Evolutionary conservation across 2,113 vertebrate species (phyloP), one percentile per base, ranked within the genome.

Genomic region (Salminus brasiliensis): DNA sequence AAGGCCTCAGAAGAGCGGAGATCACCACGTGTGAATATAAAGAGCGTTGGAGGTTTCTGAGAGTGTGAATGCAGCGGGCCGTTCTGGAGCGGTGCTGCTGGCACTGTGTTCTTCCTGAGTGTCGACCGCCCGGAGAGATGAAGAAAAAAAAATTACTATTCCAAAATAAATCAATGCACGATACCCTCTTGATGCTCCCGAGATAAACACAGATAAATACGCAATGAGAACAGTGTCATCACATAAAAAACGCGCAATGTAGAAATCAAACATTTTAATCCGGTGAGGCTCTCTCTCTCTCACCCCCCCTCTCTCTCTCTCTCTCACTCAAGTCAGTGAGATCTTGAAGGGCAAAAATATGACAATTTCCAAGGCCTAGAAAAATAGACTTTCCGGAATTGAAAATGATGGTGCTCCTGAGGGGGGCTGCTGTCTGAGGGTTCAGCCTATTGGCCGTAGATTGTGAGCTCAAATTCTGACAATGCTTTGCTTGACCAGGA

Each of bases 11-110:
- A 78, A 84, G 60, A 66, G 32, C 32, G 43, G 45, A 65, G 66
- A 66, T 88, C 84, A 82, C 86, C 88, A 85, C 21, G 39, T 68
- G 72, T 66, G 69, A 83, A 82, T 60, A 73, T 76, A 79, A 87
- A 86, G 74, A 84, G 57, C 81, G 85, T 85, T 74, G 76, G 79
- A 76, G 72, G 75, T 83, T 78, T 76, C 85, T 86, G 70, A 25
- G 47, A 81, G 65, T 86, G 70, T 30, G 47, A 81, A 70, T 39
- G 41, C 5, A 0, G 18, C 52, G 49, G 73, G 75, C 79, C 52
- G 75, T 60, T 66, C 30, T 60, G 16, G 68, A 49, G 43, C 52
- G 1, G 34, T 23, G 65, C 72, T 52, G 49, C 75, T 57, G 52
- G 52, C 52, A 55, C 52, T 2, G 52, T 23, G 52, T n/a, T 78